These are phyloP conservation scores for Zaprionus camerounensis DNA, from an alignment of 1,140 invertebrate species.

Conservation along the genomic window DNA sequence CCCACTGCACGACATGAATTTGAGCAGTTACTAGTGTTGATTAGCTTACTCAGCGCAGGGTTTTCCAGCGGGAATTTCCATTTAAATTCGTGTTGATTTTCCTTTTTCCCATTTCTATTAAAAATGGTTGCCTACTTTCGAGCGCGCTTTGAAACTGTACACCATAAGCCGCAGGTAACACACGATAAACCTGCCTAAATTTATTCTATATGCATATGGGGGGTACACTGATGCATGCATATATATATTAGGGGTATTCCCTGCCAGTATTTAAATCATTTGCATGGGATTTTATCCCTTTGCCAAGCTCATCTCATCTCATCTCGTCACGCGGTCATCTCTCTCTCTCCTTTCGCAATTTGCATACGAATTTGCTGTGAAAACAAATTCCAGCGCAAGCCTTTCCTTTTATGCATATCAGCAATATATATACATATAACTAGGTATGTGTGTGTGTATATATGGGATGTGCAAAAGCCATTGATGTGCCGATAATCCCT, in stretches of 20 bases:
- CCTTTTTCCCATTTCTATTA: background rate
- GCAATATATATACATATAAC: conserved; percentile 9
- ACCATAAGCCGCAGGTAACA: background rate
- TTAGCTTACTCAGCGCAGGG: background rate
- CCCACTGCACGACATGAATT: background rate
- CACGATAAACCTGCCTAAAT: background rate
- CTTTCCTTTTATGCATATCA: conserved; percentile 14
- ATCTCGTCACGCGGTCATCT: conserved; percentile 27
- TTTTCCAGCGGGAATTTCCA: conserved; percentile 5
- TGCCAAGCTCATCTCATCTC: background rate
- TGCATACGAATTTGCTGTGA: conserved; percentile 38
- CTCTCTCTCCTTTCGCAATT: conserved; percentile 14
- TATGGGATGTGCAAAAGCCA: conserved; percentile 35
- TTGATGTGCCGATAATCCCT: conserved; percentile 61
- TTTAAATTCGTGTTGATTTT: background rate
- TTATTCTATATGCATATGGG: too few species aligned
- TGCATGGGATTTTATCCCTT: conserved; percentile 27
- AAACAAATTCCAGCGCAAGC: conserved; percentile 43
- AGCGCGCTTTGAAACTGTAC: background rate
- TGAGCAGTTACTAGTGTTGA: background rate
- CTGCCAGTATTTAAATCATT: conserved; percentile 14
- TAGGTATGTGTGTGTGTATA: conserved; percentile 1
- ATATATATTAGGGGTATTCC: background rate
- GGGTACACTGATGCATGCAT: background rate
- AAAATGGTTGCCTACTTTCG: background rate